phyloP scores from a whole-genome alignment of 1,140 invertebrate species.

The Drosophila pandora region DNA sequence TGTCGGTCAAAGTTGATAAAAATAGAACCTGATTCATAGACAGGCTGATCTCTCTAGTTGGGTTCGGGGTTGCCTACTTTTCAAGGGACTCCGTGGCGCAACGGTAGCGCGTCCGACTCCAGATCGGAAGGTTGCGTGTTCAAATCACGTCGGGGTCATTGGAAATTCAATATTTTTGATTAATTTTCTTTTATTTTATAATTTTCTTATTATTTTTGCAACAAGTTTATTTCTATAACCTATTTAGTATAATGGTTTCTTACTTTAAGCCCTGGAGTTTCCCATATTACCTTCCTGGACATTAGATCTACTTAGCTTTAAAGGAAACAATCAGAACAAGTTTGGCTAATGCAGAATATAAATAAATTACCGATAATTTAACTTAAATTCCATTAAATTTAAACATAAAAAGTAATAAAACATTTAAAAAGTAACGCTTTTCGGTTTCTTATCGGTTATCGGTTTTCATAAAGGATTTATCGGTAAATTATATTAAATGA shows the following conservation, averaged over 20 bases:
- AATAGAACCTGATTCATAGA: background rate
- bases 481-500: background rate
- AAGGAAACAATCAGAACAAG: too few relatives aligned
- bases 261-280: too few relatives aligned
- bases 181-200: background rate
- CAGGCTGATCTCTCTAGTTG: background rate
- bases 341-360: too few relatives aligned
- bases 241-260: too few relatives aligned
- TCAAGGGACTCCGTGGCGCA: constrained; percentile 85
- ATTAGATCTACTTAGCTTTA: too few relatives aligned
- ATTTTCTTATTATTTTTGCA: background rate
- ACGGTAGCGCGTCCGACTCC: constrained; percentile 99
- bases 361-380: too few relatives aligned
- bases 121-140: constrained; percentile 99
- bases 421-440: background rate
- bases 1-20: background rate
- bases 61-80: constrained; percentile 22
- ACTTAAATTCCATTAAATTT: background rate
- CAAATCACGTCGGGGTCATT: constrained; percentile 97
- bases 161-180: background rate
- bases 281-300: too few relatives aligned
- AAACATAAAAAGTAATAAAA: background rate
- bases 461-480: background rate
- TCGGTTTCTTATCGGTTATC: background rate
- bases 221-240: too few relatives aligned